These are phyloP conservation scores for Brevimyrus niger DNA, from an alignment of 2,113 vertebrate species.

Conservation along the genomic window DNA sequence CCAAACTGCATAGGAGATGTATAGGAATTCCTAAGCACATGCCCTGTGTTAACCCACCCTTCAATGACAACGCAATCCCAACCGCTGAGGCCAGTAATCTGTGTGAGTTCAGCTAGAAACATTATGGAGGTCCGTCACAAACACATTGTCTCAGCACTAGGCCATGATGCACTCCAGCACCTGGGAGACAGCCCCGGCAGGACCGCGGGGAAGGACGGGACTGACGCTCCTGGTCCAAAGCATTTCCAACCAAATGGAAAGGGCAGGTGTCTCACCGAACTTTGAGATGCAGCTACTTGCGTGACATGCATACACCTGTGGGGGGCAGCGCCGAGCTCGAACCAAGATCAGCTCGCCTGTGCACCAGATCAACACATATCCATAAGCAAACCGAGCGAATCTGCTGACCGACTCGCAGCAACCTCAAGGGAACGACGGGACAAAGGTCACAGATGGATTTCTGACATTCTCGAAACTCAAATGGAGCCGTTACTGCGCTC, in stretches of 20 bases:
- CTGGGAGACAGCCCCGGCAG: not conserved
- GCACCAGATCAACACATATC: not conserved
- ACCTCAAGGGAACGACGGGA: not conserved
- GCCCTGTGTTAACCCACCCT: not conserved
- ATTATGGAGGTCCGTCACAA: not conserved
- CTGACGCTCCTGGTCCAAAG: not conserved
- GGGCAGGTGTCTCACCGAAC: not conserved
- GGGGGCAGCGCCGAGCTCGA: not conserved
- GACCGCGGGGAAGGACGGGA: not conserved
- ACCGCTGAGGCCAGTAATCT: not conserved
- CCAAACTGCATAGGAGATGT: not conserved
- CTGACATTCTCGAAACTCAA: not conserved
- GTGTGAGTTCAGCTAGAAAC: not conserved
- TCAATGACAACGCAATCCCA: not conserved
- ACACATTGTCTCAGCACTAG: not conserved
- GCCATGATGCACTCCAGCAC: not conserved
- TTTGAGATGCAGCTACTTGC: not conserved
- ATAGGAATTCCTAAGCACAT: not conserved
- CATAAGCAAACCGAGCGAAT: not conserved
- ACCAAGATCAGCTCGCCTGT: not conserved
- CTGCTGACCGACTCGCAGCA: not conserved
- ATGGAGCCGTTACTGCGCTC: not conserved
- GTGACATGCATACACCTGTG: not conserved
- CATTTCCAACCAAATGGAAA: not conserved
- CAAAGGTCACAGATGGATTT: not conserved